Percentiles rank a stretch among this genome's conserved stretches.
phyloP scores from a whole-genome alignment of 2,888 invertebrate species.

The Ectobius pallidus region DNA sequence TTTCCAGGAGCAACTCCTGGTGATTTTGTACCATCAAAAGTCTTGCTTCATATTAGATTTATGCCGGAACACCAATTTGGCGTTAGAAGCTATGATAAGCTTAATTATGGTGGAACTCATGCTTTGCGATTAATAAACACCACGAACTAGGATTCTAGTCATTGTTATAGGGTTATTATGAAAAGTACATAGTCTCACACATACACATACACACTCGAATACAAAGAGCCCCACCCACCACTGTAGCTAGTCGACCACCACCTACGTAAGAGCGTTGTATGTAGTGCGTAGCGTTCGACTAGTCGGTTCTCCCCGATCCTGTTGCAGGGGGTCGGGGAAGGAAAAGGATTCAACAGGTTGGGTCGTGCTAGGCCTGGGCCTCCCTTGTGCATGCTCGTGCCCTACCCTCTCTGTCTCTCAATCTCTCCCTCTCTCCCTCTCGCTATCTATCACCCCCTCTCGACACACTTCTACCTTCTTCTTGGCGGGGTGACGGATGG shows the following conservation, averaged over 20 bases:
- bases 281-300: not conserved
- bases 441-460: no score
- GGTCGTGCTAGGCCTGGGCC: not conserved
- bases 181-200: no score
- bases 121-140: no score
- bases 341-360: constrained; percentile 28
- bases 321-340: not conserved
- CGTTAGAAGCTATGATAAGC: no score
- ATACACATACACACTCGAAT: no score
- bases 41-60: not conserved
- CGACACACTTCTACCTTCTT: no score
- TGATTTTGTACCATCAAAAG: not conserved
- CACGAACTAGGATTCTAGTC: no score
- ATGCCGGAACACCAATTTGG: not conserved
- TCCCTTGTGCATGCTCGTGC: constrained; percentile 14
- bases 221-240: not conserved
- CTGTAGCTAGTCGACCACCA: not conserved
- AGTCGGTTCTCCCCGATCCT: not conserved
- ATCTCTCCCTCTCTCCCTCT: not conserved
- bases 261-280: not conserved
- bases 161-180: no score
- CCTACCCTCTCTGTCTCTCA: not conserved
- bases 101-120: no score
- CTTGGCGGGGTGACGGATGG: no score
- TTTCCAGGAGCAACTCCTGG: not conserved